A percentile compares a stretch with the other conserved stretches of the same genome.
Conservation (phyloP, 1,140 invertebrate genomes). For the Bombus impatiens region DNA sequence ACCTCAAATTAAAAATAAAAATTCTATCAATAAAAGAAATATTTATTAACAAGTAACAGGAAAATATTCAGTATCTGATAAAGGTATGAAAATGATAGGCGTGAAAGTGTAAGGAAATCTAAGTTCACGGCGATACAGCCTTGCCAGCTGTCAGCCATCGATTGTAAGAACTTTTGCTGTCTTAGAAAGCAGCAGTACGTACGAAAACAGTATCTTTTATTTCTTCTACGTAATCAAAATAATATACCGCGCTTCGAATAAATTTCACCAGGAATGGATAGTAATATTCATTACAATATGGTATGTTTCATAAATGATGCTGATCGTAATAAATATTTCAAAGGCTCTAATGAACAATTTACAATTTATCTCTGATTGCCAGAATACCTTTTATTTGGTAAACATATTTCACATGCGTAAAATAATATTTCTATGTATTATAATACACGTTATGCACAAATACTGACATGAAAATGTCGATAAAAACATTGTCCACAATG, state of each 20-base stretch:
- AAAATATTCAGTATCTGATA: neutral
- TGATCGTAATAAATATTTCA: slow-evolving; percentile 18
- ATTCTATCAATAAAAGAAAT: neutral
- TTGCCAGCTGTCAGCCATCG: slow-evolving; percentile 76
- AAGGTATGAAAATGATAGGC: slow-evolving; percentile 40
- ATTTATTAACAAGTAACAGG: neutral
- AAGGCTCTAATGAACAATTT: slow-evolving; percentile 19
- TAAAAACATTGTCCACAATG: slow-evolving; percentile 19
- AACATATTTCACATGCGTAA: neutral
- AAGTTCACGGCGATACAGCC: slow-evolving; percentile 50
- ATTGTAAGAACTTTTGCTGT: slow-evolving; percentile 66
- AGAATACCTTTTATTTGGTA: slow-evolving; percentile 18
- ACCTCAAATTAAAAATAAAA: neutral
- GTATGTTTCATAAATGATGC: slow-evolving; percentile 60
- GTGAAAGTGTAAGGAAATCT: slow-evolving; percentile 40
- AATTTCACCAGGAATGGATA: slow-evolving; percentile 63
- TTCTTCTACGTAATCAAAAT: slow-evolving; percentile 11
- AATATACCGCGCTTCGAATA: slow-evolving; percentile 16
- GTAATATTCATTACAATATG: slow-evolving; percentile 70
- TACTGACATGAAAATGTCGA: neutral
- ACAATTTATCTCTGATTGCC: slow-evolving; percentile 4
- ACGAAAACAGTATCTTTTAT: slow-evolving; percentile 44
- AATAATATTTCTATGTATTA: neutral
- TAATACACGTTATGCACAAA: neutral
- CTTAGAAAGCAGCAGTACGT: slow-evolving; percentile 42